Evolutionary conservation across 2,797 vertebrate species (phyloP), one percentile per base, ranked within the genome.

Genomic region (Hapalemur alaotrensis): DNA sequence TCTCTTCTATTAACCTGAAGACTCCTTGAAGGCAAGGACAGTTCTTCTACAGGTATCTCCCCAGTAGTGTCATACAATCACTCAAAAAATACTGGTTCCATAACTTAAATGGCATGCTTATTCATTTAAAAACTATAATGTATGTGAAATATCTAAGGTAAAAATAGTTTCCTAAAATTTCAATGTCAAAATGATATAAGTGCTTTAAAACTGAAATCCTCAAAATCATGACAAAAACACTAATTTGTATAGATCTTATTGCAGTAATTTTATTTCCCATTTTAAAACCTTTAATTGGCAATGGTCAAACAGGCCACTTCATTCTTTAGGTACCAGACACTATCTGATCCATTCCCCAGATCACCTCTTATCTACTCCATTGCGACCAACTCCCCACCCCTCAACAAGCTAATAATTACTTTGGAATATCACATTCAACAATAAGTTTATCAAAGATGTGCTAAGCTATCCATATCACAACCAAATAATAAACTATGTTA

Each of bases 181-280:
- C 52, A 92, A 83, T 20, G 25, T 48, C 38, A 80, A 82, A 79
- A 93, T 70, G 50, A 67, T 43, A 70, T 32, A 88, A 38, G 22
- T 46, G 72, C 32, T 83, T 54, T 63, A 59, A 79, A 91, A 91
- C 72, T 18, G 9, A 61, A 79, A 28, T 95, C 79, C 50, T 94
- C 65, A 93, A 69, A 94, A 84, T 79, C n/a, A 79, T n/a, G 23
- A 90, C 79, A 94, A 90, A 90, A 87, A 89, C n/a, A 50, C 22
- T 75, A 70, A 89, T 70, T 67, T 46, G 38, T 38, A 18, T n/a
- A 87, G 32, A 50, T 46, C 70, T 90, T 83, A 93, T 38, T 82
- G 13, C 20, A 61, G 25, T 72, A 73, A 85, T 35, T 91, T 0
- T 57, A 75, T 57, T 82, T 95, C 65, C n/a, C 83, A 59, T 59